Percentiles rank a stretch among this genome's conserved stretches.
Conservation (phyloP, 92 coral and sea anemone genomes). For the Zoanthus gigantus region DNA sequence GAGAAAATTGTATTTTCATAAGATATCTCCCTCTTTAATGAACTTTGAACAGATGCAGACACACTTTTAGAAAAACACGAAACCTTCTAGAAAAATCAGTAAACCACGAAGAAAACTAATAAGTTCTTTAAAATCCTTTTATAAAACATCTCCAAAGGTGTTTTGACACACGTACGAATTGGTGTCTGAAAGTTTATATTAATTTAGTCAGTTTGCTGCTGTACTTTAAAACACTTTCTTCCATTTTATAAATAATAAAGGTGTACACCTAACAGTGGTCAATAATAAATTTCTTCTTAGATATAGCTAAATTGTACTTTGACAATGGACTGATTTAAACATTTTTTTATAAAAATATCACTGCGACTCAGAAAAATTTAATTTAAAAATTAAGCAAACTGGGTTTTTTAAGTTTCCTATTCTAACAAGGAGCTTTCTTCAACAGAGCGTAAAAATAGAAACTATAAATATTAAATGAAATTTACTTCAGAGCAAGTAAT, state of each 20-base stretch:
- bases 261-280: neutral
- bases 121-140: neutral
- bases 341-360: neutral
- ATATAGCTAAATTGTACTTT: neutral
- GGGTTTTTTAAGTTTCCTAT: neutral
- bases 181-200: neutral
- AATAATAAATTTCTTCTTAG: neutral
- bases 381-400: neutral
- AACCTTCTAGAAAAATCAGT: neutral
- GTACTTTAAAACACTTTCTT: neutral
- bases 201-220: neutral
- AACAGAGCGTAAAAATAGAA: neutral
- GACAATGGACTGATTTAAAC: neutral
- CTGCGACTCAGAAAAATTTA: neutral
- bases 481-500: neutral
- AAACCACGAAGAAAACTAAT: neutral
- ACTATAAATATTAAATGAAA: slow-evolving; percentile 28
- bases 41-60: slow-evolving; percentile 47
- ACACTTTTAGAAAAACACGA: slow-evolving; percentile 16
- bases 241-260: neutral
- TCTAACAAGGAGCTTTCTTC: neutral
- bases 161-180: neutral
- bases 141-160: neutral
- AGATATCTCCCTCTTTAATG: slow-evolving; percentile 28
- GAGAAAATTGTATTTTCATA: slow-evolving; percentile 42